phyloP scores from a whole-genome alignment of 2,888 invertebrate species.

The Lycia hirtaria region DNA sequence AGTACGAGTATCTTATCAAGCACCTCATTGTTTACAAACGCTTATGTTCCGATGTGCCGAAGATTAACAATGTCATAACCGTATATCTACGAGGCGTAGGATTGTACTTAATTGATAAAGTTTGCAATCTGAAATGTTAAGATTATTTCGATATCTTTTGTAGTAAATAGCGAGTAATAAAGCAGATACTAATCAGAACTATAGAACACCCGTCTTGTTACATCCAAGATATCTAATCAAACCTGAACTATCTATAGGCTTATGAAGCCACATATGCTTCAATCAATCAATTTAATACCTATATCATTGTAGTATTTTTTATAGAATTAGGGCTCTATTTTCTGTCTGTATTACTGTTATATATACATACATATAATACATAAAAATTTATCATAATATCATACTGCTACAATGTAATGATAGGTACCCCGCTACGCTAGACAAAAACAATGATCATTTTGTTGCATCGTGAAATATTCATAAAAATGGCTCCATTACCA shows the following conservation, averaged over 20 bases:
- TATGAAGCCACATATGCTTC: too few species aligned
- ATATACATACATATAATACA: too few species aligned
- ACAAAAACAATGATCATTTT: not conserved
- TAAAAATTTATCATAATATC: too few species aligned
- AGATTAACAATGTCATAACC: slow-evolving; percentile 19
- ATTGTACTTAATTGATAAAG: not conserved
- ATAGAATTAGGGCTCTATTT: too few species aligned
- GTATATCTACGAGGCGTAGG: not conserved
- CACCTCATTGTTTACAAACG: slow-evolving; percentile 30
- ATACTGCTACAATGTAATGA: not conserved
- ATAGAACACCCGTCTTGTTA: too few species aligned
- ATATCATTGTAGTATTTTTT: too few species aligned
- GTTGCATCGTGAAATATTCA: not conserved
- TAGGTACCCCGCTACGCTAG: not conserved
- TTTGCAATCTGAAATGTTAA: slow-evolving; percentile 2
- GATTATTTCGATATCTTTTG: not conserved
- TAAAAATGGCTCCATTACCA: slow-evolving; percentile 8
- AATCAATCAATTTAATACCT: too few species aligned
- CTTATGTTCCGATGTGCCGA: not conserved
- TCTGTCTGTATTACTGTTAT: too few species aligned
- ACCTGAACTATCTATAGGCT: too few species aligned
- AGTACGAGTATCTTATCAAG: slow-evolving; percentile 29
- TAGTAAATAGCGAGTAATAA: not conserved
- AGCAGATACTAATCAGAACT: too few species aligned
- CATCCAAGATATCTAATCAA: too few species aligned